Base-by-base conservation (phyloP, 2,888 invertebrate species). In the Cinara cedri region DNA sequence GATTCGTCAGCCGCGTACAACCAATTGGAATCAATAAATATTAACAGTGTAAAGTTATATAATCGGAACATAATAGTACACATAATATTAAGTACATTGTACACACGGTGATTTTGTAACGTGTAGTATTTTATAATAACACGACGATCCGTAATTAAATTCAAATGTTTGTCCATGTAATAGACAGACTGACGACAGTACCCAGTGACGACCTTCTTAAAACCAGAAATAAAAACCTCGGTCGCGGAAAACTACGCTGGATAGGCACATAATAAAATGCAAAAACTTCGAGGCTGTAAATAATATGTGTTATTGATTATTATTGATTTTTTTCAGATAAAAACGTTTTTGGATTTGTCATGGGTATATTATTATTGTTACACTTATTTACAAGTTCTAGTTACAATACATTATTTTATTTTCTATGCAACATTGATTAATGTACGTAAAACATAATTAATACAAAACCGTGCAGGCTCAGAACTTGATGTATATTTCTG, bases 201-300 rank as follows among this genome's bases (percentile, higher is more conserved):
- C 3, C 34, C n/a, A 21, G 44, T 19, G 42, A n/a, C 14, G n/a
- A 75, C 74, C 65, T 75, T 65, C 63, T 6, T n/a, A 6, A 74
- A 74, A 63, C 63, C 63, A 65, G 42, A 75, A 75, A 24, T 54
- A 54, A 42, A 44, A 75, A 54, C 65, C 42, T 54, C 44, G 42
- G 16, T 8, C 11, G 21, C 21, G 24, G 44, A 24, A 65, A 54
- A 51, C 42, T 8, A 42, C 42, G 8, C 34, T n/a, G 46, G 60
- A 60, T 13, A n/a, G n/a, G n/a, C n/a, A n/a, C n/a, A n/a, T n/a
- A 24, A 72, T 24, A 44, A n/a, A 34, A 24, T 72, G 14, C 1
- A 21, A 71, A 10, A 57, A 55, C 21, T 57, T 14, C n/a, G 14
- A 44, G 44, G 21, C 21, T 55, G 14, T 16, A 55, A 44, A 19